Evolutionary conservation across 2,888 invertebrate species (phyloP).

Genomic region (Tineola bisselliella): DNA sequence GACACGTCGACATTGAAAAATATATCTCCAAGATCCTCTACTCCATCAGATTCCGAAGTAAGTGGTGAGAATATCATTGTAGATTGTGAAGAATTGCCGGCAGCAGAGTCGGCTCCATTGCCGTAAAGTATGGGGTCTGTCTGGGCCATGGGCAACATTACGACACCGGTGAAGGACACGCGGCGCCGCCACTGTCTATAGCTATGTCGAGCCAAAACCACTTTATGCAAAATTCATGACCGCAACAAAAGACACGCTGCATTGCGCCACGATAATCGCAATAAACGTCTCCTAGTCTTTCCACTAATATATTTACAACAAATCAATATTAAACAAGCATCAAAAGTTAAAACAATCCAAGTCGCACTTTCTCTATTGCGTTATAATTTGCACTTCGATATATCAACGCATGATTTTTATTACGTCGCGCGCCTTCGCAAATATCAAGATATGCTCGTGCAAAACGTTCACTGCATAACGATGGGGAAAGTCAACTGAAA

Average conservation of each 20-base stretch:
- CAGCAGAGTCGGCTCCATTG: conserved; percentile 46
- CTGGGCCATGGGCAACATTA: conserved; percentile 62
- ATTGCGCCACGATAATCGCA: conserved; percentile 50
- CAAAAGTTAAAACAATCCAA: conserved; percentile 7
- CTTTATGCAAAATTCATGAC: conserved; percentile 46
- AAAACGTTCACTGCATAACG: conserved; percentile 66
- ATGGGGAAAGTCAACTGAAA: conserved; percentile 69
- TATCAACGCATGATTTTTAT: conserved; percentile 47
- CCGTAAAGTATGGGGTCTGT: conserved; percentile 53
- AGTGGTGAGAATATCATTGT: conserved; percentile 55
- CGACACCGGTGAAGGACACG: conserved; percentile 31
- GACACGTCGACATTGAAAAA: conserved; percentile 62
- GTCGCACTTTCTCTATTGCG: conserved; percentile 13
- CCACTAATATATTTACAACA: background rate
- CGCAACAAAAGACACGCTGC: conserved; percentile 62
- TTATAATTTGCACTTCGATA: conserved; percentile 24
- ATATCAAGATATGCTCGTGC: conserved; percentile 51
- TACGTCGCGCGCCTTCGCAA: conserved; percentile 52
- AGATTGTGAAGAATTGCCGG: conserved; percentile 48
- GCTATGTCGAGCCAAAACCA: conserved; percentile 37
- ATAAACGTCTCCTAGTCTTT: background rate
- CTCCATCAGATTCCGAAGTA: conserved; percentile 48
- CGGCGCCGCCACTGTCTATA: conserved; percentile 36
- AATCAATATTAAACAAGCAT: conserved; percentile 20
- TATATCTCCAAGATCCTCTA: conserved; percentile 57